Evolutionary conservation across 2,888 invertebrate species (phyloP).

Genomic region (Myopa tessellatipennis): DNA sequence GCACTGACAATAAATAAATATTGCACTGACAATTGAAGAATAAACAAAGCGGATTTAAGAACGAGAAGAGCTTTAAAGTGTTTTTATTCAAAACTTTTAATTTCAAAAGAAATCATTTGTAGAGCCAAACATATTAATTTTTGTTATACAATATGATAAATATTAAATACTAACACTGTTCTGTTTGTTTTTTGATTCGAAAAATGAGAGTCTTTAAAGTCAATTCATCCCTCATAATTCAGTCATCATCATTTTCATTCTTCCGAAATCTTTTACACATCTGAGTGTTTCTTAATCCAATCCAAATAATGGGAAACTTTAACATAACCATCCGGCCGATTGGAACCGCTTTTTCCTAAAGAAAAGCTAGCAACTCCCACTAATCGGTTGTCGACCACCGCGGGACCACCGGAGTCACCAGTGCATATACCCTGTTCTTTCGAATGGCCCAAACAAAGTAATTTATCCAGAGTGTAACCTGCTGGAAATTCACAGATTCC

Average conservation of each 20-base stretch:
- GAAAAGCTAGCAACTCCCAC: background rate
- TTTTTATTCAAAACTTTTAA: too few relatives aligned
- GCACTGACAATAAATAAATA: too few relatives aligned
- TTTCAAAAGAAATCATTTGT: too few relatives aligned
- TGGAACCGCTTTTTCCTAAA: background rate
- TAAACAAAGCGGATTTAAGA: too few relatives aligned
- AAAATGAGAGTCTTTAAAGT: too few relatives aligned
- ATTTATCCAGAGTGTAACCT: background rate
- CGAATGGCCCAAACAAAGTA: background rate
- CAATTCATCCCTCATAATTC: conserved; percentile 44
- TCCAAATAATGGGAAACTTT: background rate
- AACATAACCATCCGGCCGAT: background rate
- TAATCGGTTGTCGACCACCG: background rate
- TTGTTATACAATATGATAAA: too few relatives aligned
- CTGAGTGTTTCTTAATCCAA: background rate
- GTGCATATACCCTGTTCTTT: background rate
- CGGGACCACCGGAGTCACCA: background rate
- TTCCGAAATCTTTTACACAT: background rate
- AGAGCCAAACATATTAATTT: too few relatives aligned
- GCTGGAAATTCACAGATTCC: background rate
- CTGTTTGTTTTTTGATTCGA: too few relatives aligned
- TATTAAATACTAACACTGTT: too few relatives aligned
- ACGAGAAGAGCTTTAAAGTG: background rate
- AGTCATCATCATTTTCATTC: too few relatives aligned
- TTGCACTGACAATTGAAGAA: too few relatives aligned